Base-by-base conservation (phyloP, 53 echinoderm and acorn worm species). In the Apostichopus leukothele region DNA sequence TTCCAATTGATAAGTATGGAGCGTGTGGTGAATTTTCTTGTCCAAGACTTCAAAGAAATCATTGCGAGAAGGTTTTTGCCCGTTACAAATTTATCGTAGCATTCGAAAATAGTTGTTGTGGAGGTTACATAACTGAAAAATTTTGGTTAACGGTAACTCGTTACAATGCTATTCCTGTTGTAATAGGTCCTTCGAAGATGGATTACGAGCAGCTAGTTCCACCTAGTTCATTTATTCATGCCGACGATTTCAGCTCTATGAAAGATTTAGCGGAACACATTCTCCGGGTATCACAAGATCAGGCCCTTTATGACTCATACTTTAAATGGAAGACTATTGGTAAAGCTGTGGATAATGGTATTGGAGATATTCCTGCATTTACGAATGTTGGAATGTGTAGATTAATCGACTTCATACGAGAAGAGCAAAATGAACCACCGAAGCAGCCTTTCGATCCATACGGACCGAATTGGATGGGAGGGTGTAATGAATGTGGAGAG, bases 71-170 rank as follows among this genome's bases (percentile, higher is more conserved):
- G n/a, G 74, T 89, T 13, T 80, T 91, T 52, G n/a, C 53, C 1
- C 16, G 55, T 5, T 93, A 93, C 60, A 93, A 91, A 53, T 93
- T 93, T 83, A 90, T 90, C 61, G 75, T 88, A 4, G 76, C 91
- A 6, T 52, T 93, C 7, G 93, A 93, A 54, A 93, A 93, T 52
- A 79, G 89, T 16, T 91, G 91, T 52, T 93, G 93, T 60, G 89
- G 91, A 12, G 93, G 89, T 22, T 93, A 93, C 57, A 77, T 91
- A 12, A 89, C 93, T 4, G 93, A 93, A 89, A 91, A 93, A 75
- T 89, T 91, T 78, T 93, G 93, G 93, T 67, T 83, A 5, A 83
- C 90, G 20, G 74, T 91, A 4, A 75, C 86, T 22, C 22, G 25
- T 19, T 83, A 89, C 51, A 87, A 75, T 7, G 91, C 86, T 13